Percentiles rank a stretch among this genome's conserved stretches.
phyloP scores from a whole-genome alignment of 1,140 invertebrate genomes.

The Hycleus phaleratus region DNA sequence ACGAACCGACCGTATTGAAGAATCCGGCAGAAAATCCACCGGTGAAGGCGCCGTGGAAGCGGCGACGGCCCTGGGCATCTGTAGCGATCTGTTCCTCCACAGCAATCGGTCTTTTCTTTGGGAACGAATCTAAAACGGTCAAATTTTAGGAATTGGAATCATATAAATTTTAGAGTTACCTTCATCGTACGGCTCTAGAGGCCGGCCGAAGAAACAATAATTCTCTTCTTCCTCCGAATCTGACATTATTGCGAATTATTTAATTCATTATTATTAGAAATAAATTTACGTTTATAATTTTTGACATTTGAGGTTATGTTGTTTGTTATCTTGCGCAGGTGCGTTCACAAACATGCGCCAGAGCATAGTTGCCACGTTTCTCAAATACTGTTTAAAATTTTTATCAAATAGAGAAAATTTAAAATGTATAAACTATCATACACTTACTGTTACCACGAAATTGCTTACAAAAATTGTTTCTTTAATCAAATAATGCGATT shows the following conservation, averaged over 20 bases:
- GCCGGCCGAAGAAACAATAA: constrained; percentile 64
- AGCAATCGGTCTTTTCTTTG: constrained; percentile 71
- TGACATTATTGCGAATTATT: constrained; percentile 21
- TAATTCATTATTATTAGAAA: neutral
- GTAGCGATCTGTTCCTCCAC: constrained; percentile 85
- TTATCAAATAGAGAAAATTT: too few species aligned
- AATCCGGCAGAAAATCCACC: constrained; percentile 98
- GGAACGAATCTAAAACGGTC: constrained; percentile 58
- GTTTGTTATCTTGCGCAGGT: too few species aligned
- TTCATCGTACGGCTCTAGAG: constrained; percentile 70
- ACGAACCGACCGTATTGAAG: constrained; percentile 92
- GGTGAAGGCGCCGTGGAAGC: constrained; percentile 99
- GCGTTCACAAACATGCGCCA: too few species aligned
- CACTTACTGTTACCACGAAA: too few species aligned
- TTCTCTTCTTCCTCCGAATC: constrained; percentile 57
- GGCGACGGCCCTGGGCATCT: constrained; percentile 79
- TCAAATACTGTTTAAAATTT: too few species aligned
- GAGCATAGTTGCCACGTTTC: too few species aligned
- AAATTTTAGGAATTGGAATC: constrained; percentile 18
- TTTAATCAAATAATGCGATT: too few species aligned
- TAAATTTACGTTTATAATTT: neutral
- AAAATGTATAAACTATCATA: too few species aligned
- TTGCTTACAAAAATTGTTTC: too few species aligned
- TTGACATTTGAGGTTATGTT: neutral
- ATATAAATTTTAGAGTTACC: constrained; percentile 45